Evolutionary conservation across 1,140 invertebrate genomes (phyloP).

Genomic region (Drosophila guanche): DNA sequence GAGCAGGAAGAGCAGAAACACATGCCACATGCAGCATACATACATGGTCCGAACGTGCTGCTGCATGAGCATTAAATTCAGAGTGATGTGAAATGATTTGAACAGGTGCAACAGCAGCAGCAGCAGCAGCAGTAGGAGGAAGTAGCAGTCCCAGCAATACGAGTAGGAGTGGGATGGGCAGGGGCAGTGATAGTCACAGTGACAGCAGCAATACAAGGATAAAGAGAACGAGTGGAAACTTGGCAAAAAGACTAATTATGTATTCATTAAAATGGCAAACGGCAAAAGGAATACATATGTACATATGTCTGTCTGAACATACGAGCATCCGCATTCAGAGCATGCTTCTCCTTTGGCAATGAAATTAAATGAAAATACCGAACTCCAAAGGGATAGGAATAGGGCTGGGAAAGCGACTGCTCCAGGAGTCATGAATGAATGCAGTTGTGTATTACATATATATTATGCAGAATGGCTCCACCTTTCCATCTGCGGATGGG

Average conservation of each 20-base stretch:
- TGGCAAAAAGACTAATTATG: constrained; percentile 79
- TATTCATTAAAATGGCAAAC: constrained; percentile 79
- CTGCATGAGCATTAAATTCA: constrained; percentile 54
- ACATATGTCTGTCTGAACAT: constrained; percentile 11
- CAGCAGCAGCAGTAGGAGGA: constrained; percentile 2
- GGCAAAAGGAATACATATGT: constrained; percentile 38
- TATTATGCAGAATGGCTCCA: constrained; percentile 43
- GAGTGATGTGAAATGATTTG: constrained; percentile 46
- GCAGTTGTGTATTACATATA: constrained; percentile 30
- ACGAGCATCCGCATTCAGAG: constrained; percentile 3
- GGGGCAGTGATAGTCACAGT: no score
- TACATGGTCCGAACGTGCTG: constrained; percentile 35
- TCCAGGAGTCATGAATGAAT: constrained; percentile 42
- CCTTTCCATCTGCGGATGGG: constrained; percentile 1
- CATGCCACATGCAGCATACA: constrained; percentile 18
- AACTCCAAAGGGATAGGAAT: constrained; percentile 4
- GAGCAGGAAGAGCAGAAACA: constrained; percentile 33
- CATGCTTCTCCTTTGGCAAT: constrained; percentile 12
- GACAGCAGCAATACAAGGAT: neutral
- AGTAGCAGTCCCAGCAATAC: neutral
- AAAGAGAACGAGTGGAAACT: constrained; percentile 36
- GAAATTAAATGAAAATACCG: constrained; percentile 28
- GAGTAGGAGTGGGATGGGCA: neutral
- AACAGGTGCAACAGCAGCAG: constrained; percentile 47
- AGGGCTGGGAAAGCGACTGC: constrained; percentile 6